Percentiles rank a stretch among this genome's conserved stretches.
Conservation (phyloP, 2,888 invertebrate genomes). For the Eumacrocentrus americanus region DNA sequence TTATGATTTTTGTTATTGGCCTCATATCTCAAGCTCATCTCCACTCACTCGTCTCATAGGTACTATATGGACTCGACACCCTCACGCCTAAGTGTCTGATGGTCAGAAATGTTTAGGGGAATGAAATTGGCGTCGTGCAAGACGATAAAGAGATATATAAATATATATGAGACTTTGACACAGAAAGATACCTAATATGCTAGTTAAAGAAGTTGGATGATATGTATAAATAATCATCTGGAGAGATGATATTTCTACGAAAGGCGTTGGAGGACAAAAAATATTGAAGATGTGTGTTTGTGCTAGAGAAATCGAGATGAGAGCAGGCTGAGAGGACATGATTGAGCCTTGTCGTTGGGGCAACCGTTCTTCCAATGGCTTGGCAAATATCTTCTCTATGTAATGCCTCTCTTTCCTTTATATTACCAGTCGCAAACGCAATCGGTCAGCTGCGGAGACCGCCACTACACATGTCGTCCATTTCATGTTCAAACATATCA, state of each 20-base stretch:
- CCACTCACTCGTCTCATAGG: conserved; percentile 15
- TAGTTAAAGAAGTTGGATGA: too few species aligned
- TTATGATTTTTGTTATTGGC: conserved; percentile 62
- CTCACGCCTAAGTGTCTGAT: not conserved
- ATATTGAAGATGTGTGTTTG: conserved; percentile 24
- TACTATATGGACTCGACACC: conserved; percentile 4
- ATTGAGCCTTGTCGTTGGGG: conserved; percentile 49
- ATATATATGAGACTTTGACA: too few species aligned
- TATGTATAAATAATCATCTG: too few species aligned
- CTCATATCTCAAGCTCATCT: conserved; percentile 48
- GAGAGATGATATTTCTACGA: too few species aligned
- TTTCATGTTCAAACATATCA: conserved; percentile 37
- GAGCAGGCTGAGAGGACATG: conserved; percentile 40
- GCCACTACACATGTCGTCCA: conserved; percentile 60
- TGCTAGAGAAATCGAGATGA: conserved; percentile 31
- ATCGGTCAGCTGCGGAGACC: conserved; percentile 54
- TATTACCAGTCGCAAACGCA: conserved; percentile 39
- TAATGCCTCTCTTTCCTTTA: conserved; percentile 34
- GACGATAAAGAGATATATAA: not conserved
- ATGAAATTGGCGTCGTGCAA: not conserved
- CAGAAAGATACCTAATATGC: too few species aligned
- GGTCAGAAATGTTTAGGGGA: not conserved
- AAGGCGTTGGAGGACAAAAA: conserved; percentile 20
- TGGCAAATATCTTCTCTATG: conserved; percentile 48
- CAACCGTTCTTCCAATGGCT: conserved; percentile 53